These are phyloP conservation scores for Epiblema foenella DNA, from an alignment of 2,888 invertebrate species.

Conservation along the genomic window DNA sequence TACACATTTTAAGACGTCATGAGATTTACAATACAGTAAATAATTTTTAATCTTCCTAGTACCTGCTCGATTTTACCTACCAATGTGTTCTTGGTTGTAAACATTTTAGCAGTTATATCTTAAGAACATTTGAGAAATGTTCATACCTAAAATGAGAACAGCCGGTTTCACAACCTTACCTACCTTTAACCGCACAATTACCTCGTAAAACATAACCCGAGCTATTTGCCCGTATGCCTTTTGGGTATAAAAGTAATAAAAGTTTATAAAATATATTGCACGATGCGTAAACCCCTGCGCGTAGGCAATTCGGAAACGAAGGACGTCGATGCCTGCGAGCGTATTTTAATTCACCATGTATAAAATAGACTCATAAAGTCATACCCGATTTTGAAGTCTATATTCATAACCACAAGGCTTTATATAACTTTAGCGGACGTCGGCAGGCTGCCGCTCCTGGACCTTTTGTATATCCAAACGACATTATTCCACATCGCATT, in stretches of 20 bases:
- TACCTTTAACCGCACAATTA: constrained; percentile 49
- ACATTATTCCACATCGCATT: constrained; percentile 38
- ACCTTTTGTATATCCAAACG: constrained; percentile 31
- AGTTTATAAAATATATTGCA: constrained; percentile 68
- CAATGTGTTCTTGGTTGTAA: background rate
- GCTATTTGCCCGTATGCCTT: constrained; percentile 57
- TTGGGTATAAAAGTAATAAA: constrained; percentile 62
- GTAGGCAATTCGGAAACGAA: constrained; percentile 63
- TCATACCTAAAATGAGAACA: constrained; percentile 3
- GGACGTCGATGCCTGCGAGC: constrained; percentile 72
- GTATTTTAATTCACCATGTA: constrained; percentile 53
- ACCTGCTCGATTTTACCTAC: background rate
- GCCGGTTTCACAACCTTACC: constrained; percentile 13
- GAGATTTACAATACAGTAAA: background rate
- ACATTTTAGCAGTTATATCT: background rate
- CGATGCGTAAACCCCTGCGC: constrained; percentile 68
- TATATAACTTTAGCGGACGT: background rate
- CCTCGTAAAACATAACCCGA: constrained; percentile 54
- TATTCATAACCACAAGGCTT: constrained; percentile 9
- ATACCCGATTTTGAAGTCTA: constrained; percentile 24
- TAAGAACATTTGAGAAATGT: background rate
- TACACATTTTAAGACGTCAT: background rate
- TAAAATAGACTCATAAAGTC: constrained; percentile 16
- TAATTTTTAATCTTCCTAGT: background rate
- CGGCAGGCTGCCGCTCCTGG: constrained; percentile 11